Evolutionary conservation across 2,888 invertebrate genomes (phyloP), one percentile per base, ranked within the genome.

Genomic region (Salpingus planirostris): DNA sequence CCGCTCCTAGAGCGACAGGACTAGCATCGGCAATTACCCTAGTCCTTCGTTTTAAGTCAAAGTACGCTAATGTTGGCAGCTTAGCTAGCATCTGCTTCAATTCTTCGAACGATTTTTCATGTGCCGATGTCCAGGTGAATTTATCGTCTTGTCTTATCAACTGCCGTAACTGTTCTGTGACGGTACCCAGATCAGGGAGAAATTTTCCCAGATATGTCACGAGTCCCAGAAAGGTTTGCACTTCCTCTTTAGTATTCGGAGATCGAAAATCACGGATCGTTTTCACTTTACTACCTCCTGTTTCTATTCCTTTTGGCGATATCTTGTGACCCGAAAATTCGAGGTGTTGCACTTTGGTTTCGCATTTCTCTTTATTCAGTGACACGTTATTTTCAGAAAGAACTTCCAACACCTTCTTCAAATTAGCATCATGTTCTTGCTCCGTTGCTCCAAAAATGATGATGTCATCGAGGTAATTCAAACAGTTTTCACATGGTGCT

Each of bases 401-500:
- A 23, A 18, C 18, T 7, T 23, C 23, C 11, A 23, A 4, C 10
- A 23, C 10, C 23, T 23, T 23, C 10, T 11, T 23, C n/a, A 59
- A 32, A n/a, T 39, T 34, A 10, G 18, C 18, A 27, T 55, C 47
- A 38, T 55, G 55, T 15, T 56, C 50, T 21, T 36, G 32, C 34
- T 48, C 45, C 1, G 43, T 40, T n/a, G 21, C 15, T 4, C 56
- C 55, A 43, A 40, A 55, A 3, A 56, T 29, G n/a, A 59, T 39
- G n/a, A 52, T 42, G 30, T 54, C 50, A 35, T 50, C 48, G 5
- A 52, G 11, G 28, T 49, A 57, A 28, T 52, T 55, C 10, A 54
- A 13, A 12, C 44, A 43, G 18, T 50, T 49, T 30, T 47, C 29
- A 29, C 55, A 55, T 15, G 40, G 24, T 3, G 52, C 34, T 12